phyloP scores from a whole-genome alignment of 2,888 invertebrate species.

The Caradrina kadenii region DNA sequence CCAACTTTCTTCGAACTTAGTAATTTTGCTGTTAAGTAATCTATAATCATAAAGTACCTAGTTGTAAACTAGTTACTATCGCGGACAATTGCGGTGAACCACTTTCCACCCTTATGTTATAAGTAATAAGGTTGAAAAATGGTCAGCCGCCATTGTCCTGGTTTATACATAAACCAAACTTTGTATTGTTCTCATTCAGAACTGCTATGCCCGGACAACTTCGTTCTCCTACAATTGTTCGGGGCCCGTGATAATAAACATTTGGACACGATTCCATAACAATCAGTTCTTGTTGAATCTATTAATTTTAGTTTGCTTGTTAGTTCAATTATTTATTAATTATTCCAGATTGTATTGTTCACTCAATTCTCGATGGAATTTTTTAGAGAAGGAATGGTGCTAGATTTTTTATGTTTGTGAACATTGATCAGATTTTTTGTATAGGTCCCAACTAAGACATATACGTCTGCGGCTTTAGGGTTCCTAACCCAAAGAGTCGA shows the following conservation, averaged over 20 bases:
- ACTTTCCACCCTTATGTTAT: too few species aligned
- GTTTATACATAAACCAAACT: slow-evolving; percentile 7
- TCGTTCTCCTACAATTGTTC: slow-evolving; percentile 33
- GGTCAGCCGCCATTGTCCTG: too few species aligned
- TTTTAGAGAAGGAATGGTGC: background rate
- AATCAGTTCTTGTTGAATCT: slow-evolving; percentile 27
- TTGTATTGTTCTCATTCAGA: slow-evolving; percentile 45
- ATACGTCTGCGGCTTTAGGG: too few species aligned
- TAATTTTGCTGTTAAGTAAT: slow-evolving; percentile 28
- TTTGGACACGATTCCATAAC: slow-evolving; percentile 32
- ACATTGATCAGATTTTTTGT: background rate
- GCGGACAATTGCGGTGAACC: too few species aligned
- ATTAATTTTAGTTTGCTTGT: slow-evolving; percentile 30
- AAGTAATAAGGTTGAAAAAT: too few species aligned
- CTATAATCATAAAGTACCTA: slow-evolving; percentile 26
- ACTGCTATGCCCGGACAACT: slow-evolving; percentile 29
- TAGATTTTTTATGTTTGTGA: background rate
- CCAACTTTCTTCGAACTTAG: slow-evolving; percentile 30
- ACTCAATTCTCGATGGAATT: background rate
- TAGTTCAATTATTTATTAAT: slow-evolving; percentile 9
- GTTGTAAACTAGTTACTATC: slow-evolving; percentile 22
- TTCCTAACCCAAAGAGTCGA: too few species aligned
- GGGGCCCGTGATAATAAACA: slow-evolving; percentile 26
- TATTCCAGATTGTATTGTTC: slow-evolving; percentile 8
- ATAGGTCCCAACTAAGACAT: too few species aligned